These are phyloP conservation scores for Bombyx huttoni DNA, from an alignment of 2,888 invertebrate species.

Conservation along the genomic window DNA sequence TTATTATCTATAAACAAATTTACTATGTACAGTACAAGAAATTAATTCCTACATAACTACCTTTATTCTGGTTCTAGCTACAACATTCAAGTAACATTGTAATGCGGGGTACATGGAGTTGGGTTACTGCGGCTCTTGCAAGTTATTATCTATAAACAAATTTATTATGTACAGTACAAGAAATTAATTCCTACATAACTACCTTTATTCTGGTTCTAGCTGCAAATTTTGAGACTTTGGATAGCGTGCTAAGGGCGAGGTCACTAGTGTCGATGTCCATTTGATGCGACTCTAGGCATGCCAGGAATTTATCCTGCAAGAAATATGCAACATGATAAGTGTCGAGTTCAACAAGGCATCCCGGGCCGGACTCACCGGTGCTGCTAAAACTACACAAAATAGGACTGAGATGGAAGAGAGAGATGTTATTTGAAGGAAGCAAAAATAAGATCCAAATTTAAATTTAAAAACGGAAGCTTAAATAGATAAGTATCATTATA, in stretches of 20 bases:
- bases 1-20: background rate
- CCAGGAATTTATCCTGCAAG: conserved; percentile 84
- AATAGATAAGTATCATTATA: too few species aligned
- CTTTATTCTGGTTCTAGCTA: too few species aligned
- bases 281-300: conserved; percentile 83
- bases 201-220: conserved; percentile 86
- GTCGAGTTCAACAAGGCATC: background rate
- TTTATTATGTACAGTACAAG: background rate
- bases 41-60: background rate
- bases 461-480: too few species aligned
- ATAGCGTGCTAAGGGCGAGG: conserved; percentile 87
- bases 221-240: conserved; percentile 92
- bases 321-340: background rate
- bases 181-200: conserved; percentile 4
- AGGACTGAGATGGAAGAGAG: background rate
- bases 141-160: background rate
- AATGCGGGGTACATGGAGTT: too few species aligned
- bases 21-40: background rate
- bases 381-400: background rate
- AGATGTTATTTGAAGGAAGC: too few species aligned
- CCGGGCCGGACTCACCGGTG: background rate
- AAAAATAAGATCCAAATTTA: too few species aligned
- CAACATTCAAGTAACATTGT: too few species aligned
- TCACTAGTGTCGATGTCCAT: conserved; percentile 92
- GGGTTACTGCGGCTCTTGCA: too few species aligned